Percentiles rank a stretch among this genome's conserved stretches.
phyloP scores from a whole-genome alignment of 1,140 invertebrate species.

The Streblospio benedicti region DNA sequence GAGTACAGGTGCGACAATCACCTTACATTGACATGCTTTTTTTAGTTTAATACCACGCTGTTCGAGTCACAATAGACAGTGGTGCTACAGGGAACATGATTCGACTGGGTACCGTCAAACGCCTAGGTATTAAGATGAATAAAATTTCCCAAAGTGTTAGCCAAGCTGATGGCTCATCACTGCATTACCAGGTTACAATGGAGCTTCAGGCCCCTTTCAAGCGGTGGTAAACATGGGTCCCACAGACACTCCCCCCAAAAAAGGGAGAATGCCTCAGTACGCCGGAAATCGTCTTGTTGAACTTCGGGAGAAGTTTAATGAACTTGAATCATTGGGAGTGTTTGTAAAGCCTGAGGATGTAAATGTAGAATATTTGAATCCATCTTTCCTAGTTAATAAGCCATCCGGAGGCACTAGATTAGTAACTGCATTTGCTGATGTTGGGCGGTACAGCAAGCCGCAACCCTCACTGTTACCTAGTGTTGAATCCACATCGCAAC shows the following conservation, averaged over 20 bases:
- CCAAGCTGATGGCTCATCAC: too few relatives aligned
- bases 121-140: too few relatives aligned
- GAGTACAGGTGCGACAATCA: too few relatives aligned
- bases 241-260: not conserved
- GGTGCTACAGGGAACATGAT: too few relatives aligned
- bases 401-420: conserved; percentile 14
- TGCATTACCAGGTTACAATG: not conserved
- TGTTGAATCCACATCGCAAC: conserved; percentile 16
- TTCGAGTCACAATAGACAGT: too few relatives aligned
- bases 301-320: conserved; percentile 18
- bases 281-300: conserved; percentile 5
- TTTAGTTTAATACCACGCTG: too few relatives aligned
- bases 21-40: too few relatives aligned
- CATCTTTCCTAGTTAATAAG: conserved; percentile 21
- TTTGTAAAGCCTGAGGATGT: conserved; percentile 19
- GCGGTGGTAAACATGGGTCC: conserved; percentile 3
- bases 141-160: too few relatives aligned
- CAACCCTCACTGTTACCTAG: conserved; percentile 20
- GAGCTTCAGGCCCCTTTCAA: not conserved
- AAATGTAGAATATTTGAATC: conserved; percentile 18
- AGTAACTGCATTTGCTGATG: conserved; percentile 22
- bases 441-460: conserved; percentile 16
- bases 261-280: conserved; percentile 16
- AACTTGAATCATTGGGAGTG: conserved; percentile 18
- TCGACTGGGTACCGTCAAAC: too few relatives aligned